Percentiles rank a stretch among this genome's conserved stretches.
These are phyloP conservation scores for Apodemia duryi DNA, from an alignment of 2,888 invertebrate genomes.

Conservation along the genomic window DNA sequence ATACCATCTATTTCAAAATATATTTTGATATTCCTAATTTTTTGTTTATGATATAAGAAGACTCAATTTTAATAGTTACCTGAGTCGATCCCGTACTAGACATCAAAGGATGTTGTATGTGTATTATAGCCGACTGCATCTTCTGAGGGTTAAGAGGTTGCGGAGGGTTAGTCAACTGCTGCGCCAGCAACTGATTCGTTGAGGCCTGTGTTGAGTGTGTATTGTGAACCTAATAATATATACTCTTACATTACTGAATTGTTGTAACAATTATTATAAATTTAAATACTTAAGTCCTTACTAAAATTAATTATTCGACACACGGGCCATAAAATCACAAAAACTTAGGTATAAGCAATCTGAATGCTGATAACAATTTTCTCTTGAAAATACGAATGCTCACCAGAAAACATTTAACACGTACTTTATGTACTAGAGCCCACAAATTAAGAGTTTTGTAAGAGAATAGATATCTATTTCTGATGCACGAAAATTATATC, in stretches of 20 bases:
- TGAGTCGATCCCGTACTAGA: conserved; percentile 62
- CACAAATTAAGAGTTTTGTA: no score
- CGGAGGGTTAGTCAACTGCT: conserved; percentile 73
- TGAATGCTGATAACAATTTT: no score
- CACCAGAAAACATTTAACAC: no score
- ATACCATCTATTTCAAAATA: no score
- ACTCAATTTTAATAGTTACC: conserved; percentile 38
- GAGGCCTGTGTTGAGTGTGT: conserved; percentile 58
- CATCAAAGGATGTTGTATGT: conserved; percentile 74
- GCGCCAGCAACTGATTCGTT: conserved; percentile 70
- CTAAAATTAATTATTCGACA: not conserved
- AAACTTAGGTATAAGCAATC: not conserved
- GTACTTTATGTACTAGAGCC: no score
- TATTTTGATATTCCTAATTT: no score
- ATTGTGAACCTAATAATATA: conserved; percentile 38
- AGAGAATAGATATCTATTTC: no score
- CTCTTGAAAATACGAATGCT: no score
- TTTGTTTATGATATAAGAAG: not conserved
- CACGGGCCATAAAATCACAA: not conserved
- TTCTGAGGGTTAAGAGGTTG: conserved; percentile 74
- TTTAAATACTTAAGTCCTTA: not conserved
- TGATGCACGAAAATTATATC: no score
- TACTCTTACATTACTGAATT: conserved; percentile 2
- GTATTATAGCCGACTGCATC: conserved; percentile 74
- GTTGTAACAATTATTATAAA: conserved; percentile 4